These are phyloP conservation scores for Campaea margaritaria DNA, from an alignment of 2,888 invertebrate species.

Conservation along the genomic window DNA sequence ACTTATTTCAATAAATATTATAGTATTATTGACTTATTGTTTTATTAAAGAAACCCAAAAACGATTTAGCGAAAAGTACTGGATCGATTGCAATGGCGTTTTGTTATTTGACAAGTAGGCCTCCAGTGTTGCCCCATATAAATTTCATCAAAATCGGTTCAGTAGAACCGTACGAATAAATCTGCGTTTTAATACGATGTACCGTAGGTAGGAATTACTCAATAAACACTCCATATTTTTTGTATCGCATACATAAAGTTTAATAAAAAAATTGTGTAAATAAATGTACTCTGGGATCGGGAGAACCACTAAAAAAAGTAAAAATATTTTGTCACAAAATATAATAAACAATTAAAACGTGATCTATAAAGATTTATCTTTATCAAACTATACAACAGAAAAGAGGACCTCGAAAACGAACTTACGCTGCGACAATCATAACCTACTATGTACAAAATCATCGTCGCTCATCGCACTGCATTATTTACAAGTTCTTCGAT, in stretches of 20 bases:
- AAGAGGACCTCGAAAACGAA: constrained; percentile 68
- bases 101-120: too few species aligned
- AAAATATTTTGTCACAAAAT: constrained; percentile 72
- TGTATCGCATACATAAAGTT: constrained; percentile 29
- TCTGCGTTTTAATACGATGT: too few species aligned
- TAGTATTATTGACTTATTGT: constrained; percentile 6
- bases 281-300: constrained; percentile 41
- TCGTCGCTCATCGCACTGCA: constrained; percentile 20
- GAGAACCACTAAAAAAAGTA: constrained; percentile 41
- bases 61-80: too few species aligned
- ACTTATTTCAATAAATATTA: constrained; percentile 19
- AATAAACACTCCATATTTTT: constrained; percentile 10
- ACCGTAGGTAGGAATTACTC: not conserved
- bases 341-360: constrained; percentile 83
- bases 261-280: constrained; percentile 41
- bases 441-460: constrained; percentile 61
- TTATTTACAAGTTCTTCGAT: constrained; percentile 53
- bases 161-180: too few species aligned
- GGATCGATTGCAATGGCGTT: too few species aligned
- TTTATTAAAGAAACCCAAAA: not conserved
- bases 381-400: constrained; percentile 83
- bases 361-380: constrained; percentile 67
- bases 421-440: constrained; percentile 60
- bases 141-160: too few species aligned
- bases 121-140: too few species aligned